These are phyloP conservation scores for Ophion ventricosus DNA, from an alignment of 2,888 invertebrate species.

Conservation along the genomic window DNA sequence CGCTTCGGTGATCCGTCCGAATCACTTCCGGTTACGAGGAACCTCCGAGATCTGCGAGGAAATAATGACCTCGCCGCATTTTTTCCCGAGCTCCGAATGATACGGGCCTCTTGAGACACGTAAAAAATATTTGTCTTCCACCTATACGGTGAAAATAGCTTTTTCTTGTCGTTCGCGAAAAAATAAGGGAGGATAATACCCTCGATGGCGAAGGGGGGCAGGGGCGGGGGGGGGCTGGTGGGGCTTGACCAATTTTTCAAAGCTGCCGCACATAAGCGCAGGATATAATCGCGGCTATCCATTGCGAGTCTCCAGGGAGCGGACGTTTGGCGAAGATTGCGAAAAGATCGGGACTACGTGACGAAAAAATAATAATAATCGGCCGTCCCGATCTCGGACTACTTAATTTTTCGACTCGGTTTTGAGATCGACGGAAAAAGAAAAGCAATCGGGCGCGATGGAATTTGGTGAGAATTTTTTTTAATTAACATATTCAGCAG, in stretches of 20 bases:
- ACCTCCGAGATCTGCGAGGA: conserved; percentile 7
- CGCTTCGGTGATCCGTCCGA: conserved; percentile 34
- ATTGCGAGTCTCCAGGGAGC: conserved; percentile 29
- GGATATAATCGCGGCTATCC: conserved; percentile 12
- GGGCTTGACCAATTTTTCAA: conserved; percentile 34
- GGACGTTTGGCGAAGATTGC: conserved; percentile 9
- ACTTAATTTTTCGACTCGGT: not conserved
- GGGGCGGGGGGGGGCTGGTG: not conserved
- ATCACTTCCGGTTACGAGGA: conserved; percentile 58
- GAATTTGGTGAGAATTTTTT: too few species aligned
- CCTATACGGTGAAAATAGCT: not conserved
- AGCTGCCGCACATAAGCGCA: conserved; percentile 13
- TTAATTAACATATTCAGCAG: too few species aligned
- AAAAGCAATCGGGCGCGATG: too few species aligned
- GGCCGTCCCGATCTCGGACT: not conserved
- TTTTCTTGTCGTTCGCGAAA: conserved; percentile 8
- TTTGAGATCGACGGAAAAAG: not conserved
- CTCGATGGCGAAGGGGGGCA: not conserved
- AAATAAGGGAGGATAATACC: not conserved
- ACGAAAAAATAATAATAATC: conserved; percentile 23
- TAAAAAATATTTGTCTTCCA: conserved; percentile 50
- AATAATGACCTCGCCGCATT: conserved; percentile 23
- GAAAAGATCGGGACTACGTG: conserved; percentile 3
- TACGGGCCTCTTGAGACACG: conserved; percentile 35
- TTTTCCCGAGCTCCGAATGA: not conserved